Evolutionary conservation across 2,113 vertebrate genomes (phyloP), one percentile per base, ranked within the genome.

Genomic region (Erythrolamprus reginae): DNA sequence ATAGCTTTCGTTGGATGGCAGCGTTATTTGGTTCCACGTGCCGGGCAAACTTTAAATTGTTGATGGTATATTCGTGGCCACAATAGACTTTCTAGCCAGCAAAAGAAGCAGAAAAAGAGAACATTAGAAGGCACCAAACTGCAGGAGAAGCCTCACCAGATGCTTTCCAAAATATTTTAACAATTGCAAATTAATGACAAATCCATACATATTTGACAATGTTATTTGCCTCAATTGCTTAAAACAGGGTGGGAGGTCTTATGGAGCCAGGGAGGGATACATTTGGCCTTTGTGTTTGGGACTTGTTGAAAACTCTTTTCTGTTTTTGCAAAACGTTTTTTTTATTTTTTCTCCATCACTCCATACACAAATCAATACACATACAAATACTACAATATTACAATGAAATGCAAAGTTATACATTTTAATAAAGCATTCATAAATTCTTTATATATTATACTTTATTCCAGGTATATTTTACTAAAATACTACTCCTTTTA

Each of bases 61-160:
- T 99, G 97, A 99, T 97, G 0, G 99, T 99, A 95, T 99, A 99
- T 88, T 99, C 99, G 0, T 99, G 99, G 52, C 99, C 99, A 0
- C 99, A 99, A 96, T 98, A 99, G 88, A 99, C 98, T 38, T 96
- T 97, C 99, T 99, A 88, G 95, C 8, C 96, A 4, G 53, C n/a
- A 47, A 50, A 83, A 15, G 19, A 38, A 48, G 51, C 10, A 56
- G 82, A 51, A 26, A 26, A 10, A 91, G 77, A 90, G 38, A 77
- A 21, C 70, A 48, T 89, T 52, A 21, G 17, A 0, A 1, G 93
- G 26, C 48, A 42, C 53, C 23, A 52, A 24, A 15, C 17, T 53
- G 24, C 51, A 51, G 24, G 48, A 17, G n/a, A 15, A 21, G 33
- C 17, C 7, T 77, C 33, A 0, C 33, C 17, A 9, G 17, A 33